Conservation (phyloP, 2,113 vertebrate genomes). For the Festucalex cinctus region DNA sequence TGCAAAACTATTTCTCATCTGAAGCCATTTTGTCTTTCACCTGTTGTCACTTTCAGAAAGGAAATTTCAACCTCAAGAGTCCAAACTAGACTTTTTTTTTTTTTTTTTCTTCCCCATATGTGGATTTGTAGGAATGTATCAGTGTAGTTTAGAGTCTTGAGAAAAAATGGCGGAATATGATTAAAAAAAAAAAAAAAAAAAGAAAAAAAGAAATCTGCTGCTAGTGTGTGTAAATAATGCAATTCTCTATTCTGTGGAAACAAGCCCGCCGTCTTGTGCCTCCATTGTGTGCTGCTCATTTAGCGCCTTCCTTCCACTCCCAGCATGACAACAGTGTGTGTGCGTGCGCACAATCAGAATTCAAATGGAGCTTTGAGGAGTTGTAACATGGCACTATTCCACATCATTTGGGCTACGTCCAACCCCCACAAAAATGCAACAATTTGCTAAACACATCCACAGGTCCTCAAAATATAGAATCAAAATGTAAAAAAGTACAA, state of each 20-base stretch:
- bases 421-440: neutral
- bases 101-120: no score
- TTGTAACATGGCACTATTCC: neutral
- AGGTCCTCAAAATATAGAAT: neutral
- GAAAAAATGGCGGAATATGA: neutral
- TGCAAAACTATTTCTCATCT: no score
- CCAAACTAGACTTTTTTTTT: no score
- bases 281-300: conserved; percentile 62
- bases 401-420: neutral
- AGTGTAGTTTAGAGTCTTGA: neutral
- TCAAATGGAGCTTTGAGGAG: neutral
- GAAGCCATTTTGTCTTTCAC: no score
- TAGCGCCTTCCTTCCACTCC: conserved; percentile 52
- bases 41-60: no score
- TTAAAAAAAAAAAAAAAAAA: neutral
- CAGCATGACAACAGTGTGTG: conserved; percentile 52
- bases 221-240: neutral
- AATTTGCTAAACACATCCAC: neutral
- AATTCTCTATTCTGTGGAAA: neutral
- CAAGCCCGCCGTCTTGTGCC: conserved; percentile 31
- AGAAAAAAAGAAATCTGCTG: neutral
- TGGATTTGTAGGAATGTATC: no score
- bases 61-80: no score
- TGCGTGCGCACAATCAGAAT: conserved; percentile 4
- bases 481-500: neutral